These are phyloP conservation scores for Calliphora vicina DNA, from an alignment of 1,140 invertebrate genomes.

Conservation along the genomic window DNA sequence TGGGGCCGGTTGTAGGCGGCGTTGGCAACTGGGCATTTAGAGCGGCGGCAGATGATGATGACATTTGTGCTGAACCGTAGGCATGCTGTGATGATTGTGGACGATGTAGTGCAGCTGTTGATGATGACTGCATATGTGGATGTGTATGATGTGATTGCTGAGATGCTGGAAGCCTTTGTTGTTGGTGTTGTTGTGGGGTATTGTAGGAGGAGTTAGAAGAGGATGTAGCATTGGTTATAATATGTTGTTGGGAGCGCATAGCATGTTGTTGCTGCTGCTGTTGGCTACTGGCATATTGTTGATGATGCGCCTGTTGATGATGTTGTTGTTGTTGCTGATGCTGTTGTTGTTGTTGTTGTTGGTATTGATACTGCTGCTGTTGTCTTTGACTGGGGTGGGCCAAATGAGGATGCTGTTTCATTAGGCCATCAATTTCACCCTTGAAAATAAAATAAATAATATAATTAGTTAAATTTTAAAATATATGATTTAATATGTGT, in stretches of 20 bases:
- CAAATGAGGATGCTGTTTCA: constrained; percentile 76
- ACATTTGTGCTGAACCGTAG: constrained; percentile 1
- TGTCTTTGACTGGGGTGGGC: constrained; percentile 66
- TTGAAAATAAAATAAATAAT: constrained; percentile 45
- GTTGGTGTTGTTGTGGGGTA: constrained; percentile 28
- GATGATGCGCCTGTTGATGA: constrained; percentile 39
- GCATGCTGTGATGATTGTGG: constrained; percentile 38
- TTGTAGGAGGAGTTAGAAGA: constrained; percentile 26
- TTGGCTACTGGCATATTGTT: constrained; percentile 7
- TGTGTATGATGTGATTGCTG: constrained; percentile 10
- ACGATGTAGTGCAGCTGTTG: constrained; percentile 36
- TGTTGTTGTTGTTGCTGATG: constrained; percentile 48
- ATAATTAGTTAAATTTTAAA: background rate
- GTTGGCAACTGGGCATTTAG: background rate
- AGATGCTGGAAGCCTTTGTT: constrained; percentile 38
- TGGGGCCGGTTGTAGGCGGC: background rate
- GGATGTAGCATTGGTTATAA: constrained; percentile 37
- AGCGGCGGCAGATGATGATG: background rate
- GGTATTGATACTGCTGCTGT: constrained; percentile 46
- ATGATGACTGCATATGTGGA: background rate
- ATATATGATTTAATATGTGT: background rate
- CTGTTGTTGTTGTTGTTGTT: constrained; percentile 59
- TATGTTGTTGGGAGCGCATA: constrained; percentile 31
- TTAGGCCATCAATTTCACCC: constrained; percentile 78
- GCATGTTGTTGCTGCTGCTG: constrained; percentile 43